These are phyloP conservation scores for Valencia hispanica DNA, from an alignment of 2,797 vertebrate species.

Conservation along the genomic window DNA sequence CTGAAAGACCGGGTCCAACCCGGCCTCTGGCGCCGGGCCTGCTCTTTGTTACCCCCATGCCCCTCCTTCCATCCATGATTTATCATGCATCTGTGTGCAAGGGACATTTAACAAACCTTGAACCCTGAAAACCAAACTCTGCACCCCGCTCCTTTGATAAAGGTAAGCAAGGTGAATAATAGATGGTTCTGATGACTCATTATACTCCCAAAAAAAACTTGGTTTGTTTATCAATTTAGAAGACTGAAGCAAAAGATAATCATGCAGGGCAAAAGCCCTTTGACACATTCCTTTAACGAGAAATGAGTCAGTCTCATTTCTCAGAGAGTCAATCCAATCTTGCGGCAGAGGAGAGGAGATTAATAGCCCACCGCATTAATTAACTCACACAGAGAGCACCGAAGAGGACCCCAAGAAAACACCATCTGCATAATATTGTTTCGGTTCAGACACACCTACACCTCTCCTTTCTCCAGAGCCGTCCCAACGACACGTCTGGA, in stretches of 20 bases:
- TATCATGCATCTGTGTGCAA: background rate
- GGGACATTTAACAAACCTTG: background rate
- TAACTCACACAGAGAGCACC: slow-evolving; percentile 49
- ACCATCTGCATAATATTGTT: slow-evolving; percentile 58
- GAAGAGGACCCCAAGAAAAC: slow-evolving; percentile 57
- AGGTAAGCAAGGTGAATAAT: background rate
- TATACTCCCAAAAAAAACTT: slow-evolving; percentile 1
- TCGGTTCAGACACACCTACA: slow-evolving; percentile 62
- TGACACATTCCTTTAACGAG: slow-evolving; percentile 48
- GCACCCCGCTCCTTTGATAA: background rate
- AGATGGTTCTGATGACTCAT: background rate
- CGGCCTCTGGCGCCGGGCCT: too few species aligned
- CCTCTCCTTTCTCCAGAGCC: slow-evolving; percentile 35
- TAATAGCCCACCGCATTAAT: slow-evolving; percentile 72
- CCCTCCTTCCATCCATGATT: background rate
- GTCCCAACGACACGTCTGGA: slow-evolving; percentile 48
- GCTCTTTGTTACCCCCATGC: background rate
- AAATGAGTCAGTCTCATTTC: slow-evolving; percentile 66
- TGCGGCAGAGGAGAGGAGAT: slow-evolving; percentile 55
- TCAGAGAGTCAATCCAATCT: slow-evolving; percentile 61
- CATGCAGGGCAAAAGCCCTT: slow-evolving; percentile 28
- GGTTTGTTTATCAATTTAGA: background rate
- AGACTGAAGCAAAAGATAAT: slow-evolving; percentile 20
- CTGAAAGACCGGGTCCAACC: too few species aligned
- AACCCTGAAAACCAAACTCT: background rate